Evolutionary conservation across 2,113 vertebrate species (phyloP), one percentile per base, ranked within the genome.

Genomic region (Oenanthe oenanthe): DNA sequence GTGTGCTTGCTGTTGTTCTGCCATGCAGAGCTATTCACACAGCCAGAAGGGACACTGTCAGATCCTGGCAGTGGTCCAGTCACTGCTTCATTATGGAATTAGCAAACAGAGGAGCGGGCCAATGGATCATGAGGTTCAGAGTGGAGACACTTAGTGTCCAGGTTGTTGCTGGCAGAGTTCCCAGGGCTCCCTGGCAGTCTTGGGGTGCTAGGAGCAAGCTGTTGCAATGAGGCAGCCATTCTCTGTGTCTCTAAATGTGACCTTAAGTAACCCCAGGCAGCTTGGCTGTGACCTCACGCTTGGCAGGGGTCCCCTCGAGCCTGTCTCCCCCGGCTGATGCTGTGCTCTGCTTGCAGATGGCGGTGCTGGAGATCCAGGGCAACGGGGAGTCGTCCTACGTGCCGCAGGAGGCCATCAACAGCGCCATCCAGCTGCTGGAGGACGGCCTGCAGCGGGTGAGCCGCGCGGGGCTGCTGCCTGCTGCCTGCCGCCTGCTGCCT

Each of bases 331-430:
- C 31, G 56, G 66, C 3, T 67, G 29, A 89, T 2, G 7, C 3
- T 3, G n/a, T 31, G 13, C 54, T 85, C 51, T 90, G 34, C 72
- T 76, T 71, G 68, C 96, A 99, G 99, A 99, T 99, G 99, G 99
- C 99, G 0, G 99, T 99, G 93, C 97, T 99, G 96, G 99, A 99
- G 96, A 99, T 99, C 96, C 99, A 99, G 94, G 99, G 99, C 88
- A 99, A 99, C 8, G 99, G 99, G 26, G 99, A 99, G 87, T 99
- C 99, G 0, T 99, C 99, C 0, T 99, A 99, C 1, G 99, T 99
- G 94, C 99, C 99, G 29, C 99, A 99, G 96, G 99, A 99, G 98
- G 99, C 99, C 94, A 99, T 99, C 93, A 99, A 99, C 97, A 99
- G 98, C 97, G 99, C 99, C 98, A 99, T 99, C 95, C 99, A 99